A percentile compares a stretch with the other conserved stretches of the same genome.
phyloP scores from a whole-genome alignment of 2,888 invertebrate species.

The Acronicta leporina region DNA sequence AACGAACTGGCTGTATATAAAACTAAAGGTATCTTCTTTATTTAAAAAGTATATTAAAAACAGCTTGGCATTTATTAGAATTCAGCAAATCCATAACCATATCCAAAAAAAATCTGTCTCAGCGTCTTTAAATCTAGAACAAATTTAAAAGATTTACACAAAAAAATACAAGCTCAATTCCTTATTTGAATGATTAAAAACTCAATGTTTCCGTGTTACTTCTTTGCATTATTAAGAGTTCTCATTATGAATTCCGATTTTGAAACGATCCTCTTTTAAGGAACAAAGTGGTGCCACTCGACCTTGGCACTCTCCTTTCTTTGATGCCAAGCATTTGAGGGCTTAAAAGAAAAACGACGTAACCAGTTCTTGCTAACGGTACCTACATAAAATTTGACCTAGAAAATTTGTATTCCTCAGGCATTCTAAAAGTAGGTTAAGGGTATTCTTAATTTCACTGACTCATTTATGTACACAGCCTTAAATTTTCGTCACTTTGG shows the following conservation, averaged over 20 bases:
- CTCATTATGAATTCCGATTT: constrained; percentile 6
- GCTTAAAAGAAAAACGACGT: constrained; percentile 20
- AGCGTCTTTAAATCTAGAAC: constrained; percentile 23
- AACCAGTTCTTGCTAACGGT: constrained; percentile 27
- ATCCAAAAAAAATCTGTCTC: background rate
- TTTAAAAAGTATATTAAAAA: too few species aligned
- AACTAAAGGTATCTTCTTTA: too few species aligned
- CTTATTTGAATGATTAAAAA: constrained; percentile 11
- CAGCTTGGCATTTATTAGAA: too few species aligned
- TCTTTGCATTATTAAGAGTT: constrained; percentile 1
- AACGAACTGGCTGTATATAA: too few species aligned
- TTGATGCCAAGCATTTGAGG: constrained; percentile 36
- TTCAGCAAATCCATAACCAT: too few species aligned
- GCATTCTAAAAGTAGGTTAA: constrained; percentile 34
- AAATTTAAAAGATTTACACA: constrained; percentile 20
- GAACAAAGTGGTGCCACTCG: constrained; percentile 19
- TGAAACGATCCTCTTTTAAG: constrained; percentile 29
- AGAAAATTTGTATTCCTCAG: constrained; percentile 18
- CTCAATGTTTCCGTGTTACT: constrained; percentile 5
- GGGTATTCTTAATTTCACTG: constrained; percentile 27
- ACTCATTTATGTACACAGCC: constrained; percentile 16
- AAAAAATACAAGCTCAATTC: constrained; percentile 31
- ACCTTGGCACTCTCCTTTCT: constrained; percentile 16
- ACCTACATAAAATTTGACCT: constrained; percentile 27
- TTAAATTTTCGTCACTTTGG: constrained; percentile 25